Percentiles rank a stretch among this genome's conserved stretches.
Evolutionary conservation across 2,888 invertebrate species (phyloP).

Genomic region (Leucozona laternaria): DNA sequence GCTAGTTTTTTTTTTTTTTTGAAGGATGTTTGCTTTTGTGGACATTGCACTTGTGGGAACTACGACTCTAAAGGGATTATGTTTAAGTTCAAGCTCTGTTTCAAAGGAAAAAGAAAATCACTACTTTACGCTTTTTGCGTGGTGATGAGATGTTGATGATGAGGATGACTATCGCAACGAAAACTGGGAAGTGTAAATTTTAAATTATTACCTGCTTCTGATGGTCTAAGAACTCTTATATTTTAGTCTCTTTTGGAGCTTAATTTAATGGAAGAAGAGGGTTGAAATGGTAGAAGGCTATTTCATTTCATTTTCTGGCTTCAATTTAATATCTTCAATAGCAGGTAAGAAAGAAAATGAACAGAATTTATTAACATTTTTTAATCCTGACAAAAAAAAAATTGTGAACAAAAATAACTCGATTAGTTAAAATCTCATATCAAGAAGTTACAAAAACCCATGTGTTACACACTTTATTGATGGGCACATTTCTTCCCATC

Average conservation of each 20-base stretch:
- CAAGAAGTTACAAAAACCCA: neutral
- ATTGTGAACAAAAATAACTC: neutral
- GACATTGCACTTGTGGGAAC: neutral
- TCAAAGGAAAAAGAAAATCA: neutral
- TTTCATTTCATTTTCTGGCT: too few species aligned
- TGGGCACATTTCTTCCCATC: neutral
- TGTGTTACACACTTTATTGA: slow-evolving; percentile 20
- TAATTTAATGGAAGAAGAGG: neutral
- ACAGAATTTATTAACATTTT: neutral
- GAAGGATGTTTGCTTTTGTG: neutral
- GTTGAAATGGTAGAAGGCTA: too few species aligned
- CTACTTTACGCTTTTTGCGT: neutral
- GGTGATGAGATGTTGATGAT: neutral
- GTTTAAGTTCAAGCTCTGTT: neutral
- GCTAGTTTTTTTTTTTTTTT: neutral
- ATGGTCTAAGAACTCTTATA: neutral
- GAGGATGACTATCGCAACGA: neutral
- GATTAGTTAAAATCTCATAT: slow-evolving; percentile 5
- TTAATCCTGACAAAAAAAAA: neutral
- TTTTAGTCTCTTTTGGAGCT: neutral
- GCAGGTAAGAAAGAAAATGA: too few species aligned
- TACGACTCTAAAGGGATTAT: slow-evolving; percentile 2
- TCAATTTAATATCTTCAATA: too few species aligned
- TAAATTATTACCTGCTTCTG: neutral
- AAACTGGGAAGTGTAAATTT: neutral